These are phyloP conservation scores for Dendrocincla tyrannina DNA, from an alignment of 2,797 vertebrate species.

Conservation along the genomic window DNA sequence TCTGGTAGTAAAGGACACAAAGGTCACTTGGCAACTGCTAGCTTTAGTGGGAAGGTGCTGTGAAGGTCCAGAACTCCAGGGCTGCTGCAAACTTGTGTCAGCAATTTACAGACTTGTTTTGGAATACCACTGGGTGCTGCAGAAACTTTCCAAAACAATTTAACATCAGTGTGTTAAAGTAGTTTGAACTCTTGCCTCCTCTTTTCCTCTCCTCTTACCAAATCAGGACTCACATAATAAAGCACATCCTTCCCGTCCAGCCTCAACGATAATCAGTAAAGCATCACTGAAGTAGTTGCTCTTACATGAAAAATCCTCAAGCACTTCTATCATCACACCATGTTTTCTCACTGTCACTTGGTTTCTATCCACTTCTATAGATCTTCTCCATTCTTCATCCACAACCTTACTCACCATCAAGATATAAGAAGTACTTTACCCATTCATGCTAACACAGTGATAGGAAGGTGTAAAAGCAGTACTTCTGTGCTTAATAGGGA, in stretches of 20 bases:
- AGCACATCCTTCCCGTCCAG: not conserved
- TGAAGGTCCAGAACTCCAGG: not conserved
- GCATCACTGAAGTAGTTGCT: not conserved
- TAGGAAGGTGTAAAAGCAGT: not conserved
- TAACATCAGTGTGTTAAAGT: not conserved
- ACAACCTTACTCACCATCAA: not conserved
- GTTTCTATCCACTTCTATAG: not conserved
- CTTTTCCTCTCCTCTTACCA: not conserved
- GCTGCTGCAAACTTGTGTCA: not conserved
- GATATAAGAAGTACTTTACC: not conserved
- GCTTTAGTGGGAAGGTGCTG: not conserved
- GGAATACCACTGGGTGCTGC: not conserved
- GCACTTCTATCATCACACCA: not conserved
- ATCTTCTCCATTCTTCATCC: not conserved
- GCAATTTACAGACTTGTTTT: not conserved
- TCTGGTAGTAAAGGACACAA: not conserved
- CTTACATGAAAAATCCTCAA: not conserved
- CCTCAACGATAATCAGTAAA: not conserved
- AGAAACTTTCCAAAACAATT: slow-evolving; percentile 39
- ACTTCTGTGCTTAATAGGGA: not conserved
- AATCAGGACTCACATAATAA: not conserved
- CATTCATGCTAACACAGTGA: not conserved
- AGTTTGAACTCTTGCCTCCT: not conserved
- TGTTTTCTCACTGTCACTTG: not conserved
- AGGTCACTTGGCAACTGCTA: not conserved